These are phyloP conservation scores for Lordiphosa stackelbergi DNA, from an alignment of 1,140 invertebrate species.

Conservation along the genomic window DNA sequence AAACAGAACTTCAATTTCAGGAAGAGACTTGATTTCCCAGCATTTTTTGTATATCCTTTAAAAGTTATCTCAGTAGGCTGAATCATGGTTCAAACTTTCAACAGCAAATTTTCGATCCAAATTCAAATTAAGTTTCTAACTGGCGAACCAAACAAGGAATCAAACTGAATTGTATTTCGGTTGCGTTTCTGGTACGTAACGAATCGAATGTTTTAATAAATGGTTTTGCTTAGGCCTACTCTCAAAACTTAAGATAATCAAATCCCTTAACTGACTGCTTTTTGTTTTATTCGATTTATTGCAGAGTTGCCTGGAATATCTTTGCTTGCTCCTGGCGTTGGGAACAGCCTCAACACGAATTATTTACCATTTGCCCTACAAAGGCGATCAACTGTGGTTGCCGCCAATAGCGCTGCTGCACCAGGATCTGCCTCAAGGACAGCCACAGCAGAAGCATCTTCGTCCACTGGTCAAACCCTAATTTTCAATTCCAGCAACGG, in stretches of 20 bases:
- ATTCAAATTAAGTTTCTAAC: no score
- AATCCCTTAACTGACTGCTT: background rate
- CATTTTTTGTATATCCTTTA: no score
- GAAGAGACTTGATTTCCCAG: no score
- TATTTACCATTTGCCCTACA: constrained; percentile 61
- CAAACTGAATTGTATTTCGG: no score
- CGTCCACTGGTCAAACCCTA: constrained; percentile 21
- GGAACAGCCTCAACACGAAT: constrained; percentile 75
- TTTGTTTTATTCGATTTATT: background rate
- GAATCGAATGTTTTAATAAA: no score
- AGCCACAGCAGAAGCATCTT: constrained; percentile 4
- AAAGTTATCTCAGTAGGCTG: no score
- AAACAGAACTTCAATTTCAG: no score
- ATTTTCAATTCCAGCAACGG: constrained; percentile 24
- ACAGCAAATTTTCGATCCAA: no score
- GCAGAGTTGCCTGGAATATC: constrained; percentile 6
- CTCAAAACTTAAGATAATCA: background rate
- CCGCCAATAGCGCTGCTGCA: constrained; percentile 37
- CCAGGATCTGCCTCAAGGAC: constrained; percentile 48
- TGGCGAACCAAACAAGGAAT: no score
- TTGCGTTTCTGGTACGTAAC: no score
- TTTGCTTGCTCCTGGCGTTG: constrained; percentile 27
- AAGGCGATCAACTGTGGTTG: constrained; percentile 72
- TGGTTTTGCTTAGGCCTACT: no score
- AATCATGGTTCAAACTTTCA: no score